These are phyloP conservation scores for Hemicordylus capensis DNA, from an alignment of 2,113 vertebrate species.

Conservation along the genomic window DNA sequence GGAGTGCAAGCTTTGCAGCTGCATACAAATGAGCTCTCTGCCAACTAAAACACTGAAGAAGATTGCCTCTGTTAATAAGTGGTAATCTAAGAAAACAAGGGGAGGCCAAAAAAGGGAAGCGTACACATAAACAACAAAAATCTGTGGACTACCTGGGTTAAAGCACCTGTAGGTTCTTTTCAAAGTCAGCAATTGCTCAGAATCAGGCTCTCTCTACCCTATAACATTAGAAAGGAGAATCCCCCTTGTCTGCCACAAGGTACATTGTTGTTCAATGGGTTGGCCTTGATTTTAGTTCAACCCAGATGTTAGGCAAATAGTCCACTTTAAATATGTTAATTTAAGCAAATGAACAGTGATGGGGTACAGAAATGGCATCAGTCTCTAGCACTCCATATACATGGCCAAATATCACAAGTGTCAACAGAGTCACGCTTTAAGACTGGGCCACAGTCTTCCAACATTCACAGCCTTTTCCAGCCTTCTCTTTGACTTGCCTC, in stretches of 20 bases:
- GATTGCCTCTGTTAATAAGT: conserved; percentile 49
- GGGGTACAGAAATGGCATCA: neutral
- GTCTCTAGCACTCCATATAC: neutral
- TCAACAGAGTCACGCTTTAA: neutral
- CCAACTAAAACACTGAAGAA: conserved; percentile 53
- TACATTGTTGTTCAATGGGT: neutral
- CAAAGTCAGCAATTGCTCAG: neutral
- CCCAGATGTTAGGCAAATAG: neutral
- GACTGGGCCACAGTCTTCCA: neutral
- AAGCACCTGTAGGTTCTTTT: conserved; percentile 6
- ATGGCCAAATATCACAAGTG: neutral
- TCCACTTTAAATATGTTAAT: neutral
- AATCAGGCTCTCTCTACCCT: neutral
- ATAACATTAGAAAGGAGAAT: neutral
- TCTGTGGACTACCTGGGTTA: conserved; percentile 37
- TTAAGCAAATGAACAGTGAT: neutral
- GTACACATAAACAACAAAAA: conserved; percentile 25
- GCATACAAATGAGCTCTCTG: conserved; percentile 55
- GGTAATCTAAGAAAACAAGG: conserved; percentile 53
- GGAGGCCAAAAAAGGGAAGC: conserved; percentile 14
- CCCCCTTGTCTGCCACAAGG: neutral
- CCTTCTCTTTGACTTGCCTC: neutral
- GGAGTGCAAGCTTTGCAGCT: conserved; percentile 58
- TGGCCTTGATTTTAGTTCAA: neutral
- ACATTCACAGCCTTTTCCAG: too few species aligned